A percentile compares a stretch with the other conserved stretches of the same genome.
Conservation (phyloP, 2,888 invertebrate genomes). For the Chrysolina americana region DNA sequence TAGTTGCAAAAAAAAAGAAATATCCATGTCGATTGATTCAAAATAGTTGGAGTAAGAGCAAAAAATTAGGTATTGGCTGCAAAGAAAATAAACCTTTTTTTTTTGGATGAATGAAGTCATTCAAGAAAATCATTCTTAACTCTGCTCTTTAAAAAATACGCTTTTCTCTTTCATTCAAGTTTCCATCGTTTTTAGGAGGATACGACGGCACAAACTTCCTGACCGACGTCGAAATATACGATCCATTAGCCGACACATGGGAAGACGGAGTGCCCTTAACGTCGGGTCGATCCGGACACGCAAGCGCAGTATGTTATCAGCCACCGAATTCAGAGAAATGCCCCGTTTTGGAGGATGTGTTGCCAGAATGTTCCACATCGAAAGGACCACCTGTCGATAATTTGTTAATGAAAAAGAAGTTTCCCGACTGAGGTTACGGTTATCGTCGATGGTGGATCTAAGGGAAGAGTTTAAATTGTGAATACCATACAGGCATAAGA, state of each 20-base stretch:
- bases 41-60: too few species aligned
- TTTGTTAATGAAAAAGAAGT: constrained; percentile 11
- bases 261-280: constrained; percentile 82
- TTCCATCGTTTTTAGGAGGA: constrained; percentile 77
- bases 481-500: too few species aligned
- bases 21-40: too few species aligned
- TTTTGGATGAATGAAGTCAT: too few species aligned
- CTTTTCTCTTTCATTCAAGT: too few species aligned
- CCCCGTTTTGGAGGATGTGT: constrained; percentile 45
- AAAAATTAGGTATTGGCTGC: too few species aligned
- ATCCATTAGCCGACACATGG: constrained; percentile 85
- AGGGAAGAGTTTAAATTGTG: too few species aligned
- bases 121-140: too few species aligned
- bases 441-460: too few species aligned
- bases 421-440: background rate
- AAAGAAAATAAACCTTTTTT: too few species aligned
- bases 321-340: constrained; percentile 73
- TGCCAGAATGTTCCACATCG: constrained; percentile 29
- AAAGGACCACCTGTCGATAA: constrained; percentile 20
- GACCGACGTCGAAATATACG: constrained; percentile 90
- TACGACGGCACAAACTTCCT: constrained; percentile 91
- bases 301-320: constrained; percentile 90
- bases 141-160: too few species aligned
- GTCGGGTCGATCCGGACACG: constrained; percentile 92
- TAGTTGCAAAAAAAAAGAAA: too few species aligned